These are phyloP conservation scores for Ophioderma brevispina DNA, from an alignment of 35 echinoderm and acorn worm species.

Conservation along the genomic window DNA sequence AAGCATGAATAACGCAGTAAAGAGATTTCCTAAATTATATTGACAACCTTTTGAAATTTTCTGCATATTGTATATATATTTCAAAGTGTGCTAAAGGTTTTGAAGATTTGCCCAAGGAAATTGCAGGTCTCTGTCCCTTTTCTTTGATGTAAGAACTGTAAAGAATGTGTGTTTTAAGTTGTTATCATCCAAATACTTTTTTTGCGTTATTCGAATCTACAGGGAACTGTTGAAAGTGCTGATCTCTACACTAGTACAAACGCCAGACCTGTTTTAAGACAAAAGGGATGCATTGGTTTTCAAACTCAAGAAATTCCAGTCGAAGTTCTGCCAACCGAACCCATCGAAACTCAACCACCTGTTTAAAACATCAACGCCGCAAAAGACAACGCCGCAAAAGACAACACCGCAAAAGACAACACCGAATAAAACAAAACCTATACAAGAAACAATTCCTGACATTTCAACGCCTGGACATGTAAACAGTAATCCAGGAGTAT, in stretches of 20 bases:
- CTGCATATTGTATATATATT: too few species aligned
- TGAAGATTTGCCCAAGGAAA: too few species aligned
- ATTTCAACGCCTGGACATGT: neutral
- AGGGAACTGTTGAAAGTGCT: neutral
- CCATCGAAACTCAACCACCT: neutral
- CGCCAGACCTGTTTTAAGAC: neutral
- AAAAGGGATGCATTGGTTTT: neutral
- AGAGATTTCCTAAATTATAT: too few species aligned
- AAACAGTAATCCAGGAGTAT: neutral
- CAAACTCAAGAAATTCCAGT: neutral
- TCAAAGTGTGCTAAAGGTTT: too few species aligned
- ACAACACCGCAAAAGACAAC: neutral
- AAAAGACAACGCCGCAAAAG: neutral
- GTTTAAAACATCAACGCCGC: neutral
- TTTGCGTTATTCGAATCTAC: too few species aligned
- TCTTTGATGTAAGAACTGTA: too few species aligned
- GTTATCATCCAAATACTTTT: too few species aligned
- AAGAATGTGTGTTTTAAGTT: too few species aligned
- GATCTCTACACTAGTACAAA: neutral
- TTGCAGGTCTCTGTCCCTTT: too few species aligned
- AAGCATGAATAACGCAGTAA: too few species aligned
- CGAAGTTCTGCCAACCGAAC: neutral
- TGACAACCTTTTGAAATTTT: too few species aligned
- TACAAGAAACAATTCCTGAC: neutral
- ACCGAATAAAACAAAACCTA: neutral